Evolutionary conservation across 2,888 invertebrate species (phyloP).

Genomic region (Zele albiditarsus): DNA sequence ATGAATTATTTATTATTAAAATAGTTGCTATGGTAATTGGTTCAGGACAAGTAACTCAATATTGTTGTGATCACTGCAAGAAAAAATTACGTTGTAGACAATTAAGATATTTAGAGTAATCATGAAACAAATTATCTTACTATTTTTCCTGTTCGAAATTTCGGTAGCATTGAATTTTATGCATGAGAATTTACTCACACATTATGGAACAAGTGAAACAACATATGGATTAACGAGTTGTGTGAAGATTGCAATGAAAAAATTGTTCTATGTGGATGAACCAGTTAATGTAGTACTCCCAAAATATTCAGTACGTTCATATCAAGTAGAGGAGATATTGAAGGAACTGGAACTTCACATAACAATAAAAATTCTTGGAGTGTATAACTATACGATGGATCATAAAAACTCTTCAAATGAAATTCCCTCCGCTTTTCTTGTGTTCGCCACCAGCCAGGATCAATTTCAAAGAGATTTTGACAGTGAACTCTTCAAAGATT

Average conservation of each 20-base stretch:
- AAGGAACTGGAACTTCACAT: neutral
- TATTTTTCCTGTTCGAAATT: neutral
- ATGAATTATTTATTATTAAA: too few relatives aligned
- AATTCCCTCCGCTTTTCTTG: conserved; percentile 4
- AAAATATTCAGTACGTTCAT: neutral
- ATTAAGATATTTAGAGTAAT: neutral
- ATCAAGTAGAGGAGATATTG: neutral
- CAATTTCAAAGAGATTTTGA: neutral
- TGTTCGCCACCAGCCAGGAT: conserved; percentile 5
- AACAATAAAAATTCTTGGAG: neutral
- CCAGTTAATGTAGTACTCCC: neutral
- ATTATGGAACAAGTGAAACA: neutral
- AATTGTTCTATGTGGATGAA: neutral
- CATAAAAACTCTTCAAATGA: neutral
- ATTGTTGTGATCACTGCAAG: too few relatives aligned
- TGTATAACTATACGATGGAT: neutral
- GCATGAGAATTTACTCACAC: neutral
- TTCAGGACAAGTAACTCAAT: too few relatives aligned
- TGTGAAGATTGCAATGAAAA: neutral
- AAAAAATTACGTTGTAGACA: too few relatives aligned
- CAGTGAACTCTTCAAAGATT: neutral
- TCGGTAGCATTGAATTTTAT: neutral
- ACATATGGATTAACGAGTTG: neutral
- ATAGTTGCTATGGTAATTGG: too few relatives aligned
- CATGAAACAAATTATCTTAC: neutral